Evolutionary conservation across 2,113 vertebrate species (phyloP).

Genomic region (Corythoichthys intestinalis): DNA sequence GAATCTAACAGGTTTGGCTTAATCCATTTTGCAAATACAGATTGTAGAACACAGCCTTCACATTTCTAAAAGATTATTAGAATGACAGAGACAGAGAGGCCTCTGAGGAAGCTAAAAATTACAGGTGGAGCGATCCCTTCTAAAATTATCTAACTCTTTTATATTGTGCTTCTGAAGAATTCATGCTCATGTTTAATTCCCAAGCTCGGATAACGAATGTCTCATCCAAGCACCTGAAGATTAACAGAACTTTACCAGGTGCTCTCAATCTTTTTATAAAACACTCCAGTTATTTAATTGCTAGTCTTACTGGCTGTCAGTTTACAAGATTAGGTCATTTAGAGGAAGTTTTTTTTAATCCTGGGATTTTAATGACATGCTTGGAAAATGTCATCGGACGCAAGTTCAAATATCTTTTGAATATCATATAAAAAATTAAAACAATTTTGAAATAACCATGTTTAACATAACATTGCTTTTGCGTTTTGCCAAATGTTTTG

Average conservation of each 20-base stretch:
- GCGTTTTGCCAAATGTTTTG: slow-evolving; percentile 21
- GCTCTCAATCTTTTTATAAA: slow-evolving; percentile 73
- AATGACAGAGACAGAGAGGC: slow-evolving; percentile 69
- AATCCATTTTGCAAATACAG: slow-evolving; percentile 67
- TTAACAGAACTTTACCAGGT: slow-evolving; percentile 74
- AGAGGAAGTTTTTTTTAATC: slow-evolving; percentile 36
- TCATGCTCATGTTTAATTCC: slow-evolving; percentile 81
- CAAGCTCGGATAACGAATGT: slow-evolving; percentile 74
- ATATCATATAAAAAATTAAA: slow-evolving; percentile 7
- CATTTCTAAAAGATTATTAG: slow-evolving; percentile 64
- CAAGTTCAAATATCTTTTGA: not conserved
- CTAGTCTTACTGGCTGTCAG: slow-evolving; percentile 57
- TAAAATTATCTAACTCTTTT: slow-evolving; percentile 82
- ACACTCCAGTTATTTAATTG: slow-evolving; percentile 67
- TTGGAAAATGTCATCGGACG: slow-evolving; percentile 2
- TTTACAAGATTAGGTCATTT: slow-evolving; percentile 53
- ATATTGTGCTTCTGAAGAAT: slow-evolving; percentile 75
- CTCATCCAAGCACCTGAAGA: slow-evolving; percentile 73
- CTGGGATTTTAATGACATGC: slow-evolving; percentile 3
- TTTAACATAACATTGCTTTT: slow-evolving; percentile 6
- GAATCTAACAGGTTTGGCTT: slow-evolving; percentile 21
- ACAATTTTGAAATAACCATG: slow-evolving; percentile 11
- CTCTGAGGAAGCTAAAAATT: slow-evolving; percentile 74
- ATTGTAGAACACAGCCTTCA: slow-evolving; percentile 66
- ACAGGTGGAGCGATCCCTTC: slow-evolving; percentile 78